Evolutionary conservation across 2,797 vertebrate species (phyloP).

Genomic region (Alectoris magna): DNA sequence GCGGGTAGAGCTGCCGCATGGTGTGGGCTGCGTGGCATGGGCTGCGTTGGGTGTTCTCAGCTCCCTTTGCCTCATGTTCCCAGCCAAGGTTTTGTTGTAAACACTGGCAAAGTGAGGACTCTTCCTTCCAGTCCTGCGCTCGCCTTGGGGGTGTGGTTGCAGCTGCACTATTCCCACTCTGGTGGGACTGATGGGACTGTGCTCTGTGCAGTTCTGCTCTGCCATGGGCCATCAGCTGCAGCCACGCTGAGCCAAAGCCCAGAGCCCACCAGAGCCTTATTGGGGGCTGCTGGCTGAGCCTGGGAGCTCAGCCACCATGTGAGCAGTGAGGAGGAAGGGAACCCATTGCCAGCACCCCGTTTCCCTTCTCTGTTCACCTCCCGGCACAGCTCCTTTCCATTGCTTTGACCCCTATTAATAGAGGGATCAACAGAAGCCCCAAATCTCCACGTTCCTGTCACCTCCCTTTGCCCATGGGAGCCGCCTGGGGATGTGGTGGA

Average conservation of each 20-base stretch:
- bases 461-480: neutral
- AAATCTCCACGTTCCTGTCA: neutral
- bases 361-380: neutral
- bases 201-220: neutral
- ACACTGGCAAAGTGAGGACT: neutral
- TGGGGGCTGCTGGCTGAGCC: neutral
- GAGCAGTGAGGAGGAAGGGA: neutral
- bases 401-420: neutral
- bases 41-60: neutral
- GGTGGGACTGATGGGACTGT: neutral
- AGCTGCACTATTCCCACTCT: neutral
- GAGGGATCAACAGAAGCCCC: neutral
- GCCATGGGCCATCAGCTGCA: neutral
- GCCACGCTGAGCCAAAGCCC: neutral
- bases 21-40: neutral
- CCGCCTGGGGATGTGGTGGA: constrained; percentile 36
- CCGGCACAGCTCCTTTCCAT: neutral
- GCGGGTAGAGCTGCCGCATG: neutral
- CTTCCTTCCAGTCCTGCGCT: neutral
- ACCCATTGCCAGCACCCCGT: neutral
- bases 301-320: neutral
- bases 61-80: neutral
- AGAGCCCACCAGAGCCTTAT: neutral
- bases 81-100: neutral
- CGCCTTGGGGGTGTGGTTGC: neutral